Percentiles rank a stretch among this genome's conserved stretches.
Conservation (phyloP, 2,888 invertebrate species). For the Hypsopygia costalis region DNA sequence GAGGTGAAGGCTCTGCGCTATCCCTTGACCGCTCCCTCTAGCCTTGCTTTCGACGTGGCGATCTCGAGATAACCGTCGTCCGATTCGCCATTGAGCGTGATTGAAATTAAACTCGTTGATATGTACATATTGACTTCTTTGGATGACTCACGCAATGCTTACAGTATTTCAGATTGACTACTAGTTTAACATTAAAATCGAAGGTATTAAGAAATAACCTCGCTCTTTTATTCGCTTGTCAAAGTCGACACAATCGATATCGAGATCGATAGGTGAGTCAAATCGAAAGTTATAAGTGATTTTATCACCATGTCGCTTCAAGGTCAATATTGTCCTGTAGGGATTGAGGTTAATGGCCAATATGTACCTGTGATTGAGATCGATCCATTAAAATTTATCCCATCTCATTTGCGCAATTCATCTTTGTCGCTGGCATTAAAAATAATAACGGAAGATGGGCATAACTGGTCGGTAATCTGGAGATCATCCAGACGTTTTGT, state of each 20-base stretch:
- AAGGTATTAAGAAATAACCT: constrained; percentile 18
- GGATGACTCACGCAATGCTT: not conserved
- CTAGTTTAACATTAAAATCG: constrained; percentile 9
- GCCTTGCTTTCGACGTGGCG: constrained; percentile 68
- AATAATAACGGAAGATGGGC: constrained; percentile 38
- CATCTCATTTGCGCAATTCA: constrained; percentile 34
- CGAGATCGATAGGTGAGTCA: constrained; percentile 16
- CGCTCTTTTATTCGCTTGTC: constrained; percentile 29
- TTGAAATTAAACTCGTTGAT: constrained; percentile 35
- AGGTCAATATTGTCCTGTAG: constrained; percentile 59
- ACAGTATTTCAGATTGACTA: constrained; percentile 2
- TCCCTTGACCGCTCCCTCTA: constrained; percentile 70
- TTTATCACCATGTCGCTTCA: constrained; percentile 46
- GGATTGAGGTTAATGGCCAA: constrained; percentile 64
- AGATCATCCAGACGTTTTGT: constrained; percentile 52
- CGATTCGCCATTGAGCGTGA: constrained; percentile 34
- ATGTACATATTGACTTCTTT: constrained; percentile 25
- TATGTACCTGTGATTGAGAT: constrained; percentile 28
- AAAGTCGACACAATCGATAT: constrained; percentile 28
- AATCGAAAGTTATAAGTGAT: constrained; percentile 48
- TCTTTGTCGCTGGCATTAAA: constrained; percentile 34
- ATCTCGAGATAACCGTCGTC: constrained; percentile 47
- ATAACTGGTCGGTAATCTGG: constrained; percentile 45
- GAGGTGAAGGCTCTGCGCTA: constrained; percentile 60
- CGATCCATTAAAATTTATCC: constrained; percentile 50